A percentile compares a stretch with the other conserved stretches of the same genome.
phyloP scores from a whole-genome alignment of 2,888 invertebrate species.

The Atethmia centrago region DNA sequence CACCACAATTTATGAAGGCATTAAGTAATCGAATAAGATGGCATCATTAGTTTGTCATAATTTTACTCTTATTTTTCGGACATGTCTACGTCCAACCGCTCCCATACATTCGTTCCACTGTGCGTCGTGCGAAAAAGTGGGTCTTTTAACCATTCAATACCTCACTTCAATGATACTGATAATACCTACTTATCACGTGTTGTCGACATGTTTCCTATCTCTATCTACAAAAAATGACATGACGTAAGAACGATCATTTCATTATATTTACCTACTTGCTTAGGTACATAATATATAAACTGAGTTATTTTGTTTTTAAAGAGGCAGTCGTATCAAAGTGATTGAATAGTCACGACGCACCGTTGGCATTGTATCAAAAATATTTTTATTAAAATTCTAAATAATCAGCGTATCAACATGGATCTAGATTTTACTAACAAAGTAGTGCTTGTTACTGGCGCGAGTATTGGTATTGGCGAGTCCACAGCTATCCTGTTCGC shows the following conservation, averaged over 20 bases:
- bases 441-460: too few relatives aligned
- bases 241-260: not conserved
- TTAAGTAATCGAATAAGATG: too few relatives aligned
- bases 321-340: not conserved
- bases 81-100: too few relatives aligned
- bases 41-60: too few relatives aligned
- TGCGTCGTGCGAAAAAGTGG: too few relatives aligned
- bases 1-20: too few relatives aligned
- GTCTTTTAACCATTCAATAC: too few relatives aligned
- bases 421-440: slow-evolving; percentile 62
- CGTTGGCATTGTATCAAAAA: not conserved
- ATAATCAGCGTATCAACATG: slow-evolving; percentile 3
- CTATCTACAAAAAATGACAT: slow-evolving; percentile 3
- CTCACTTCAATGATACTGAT: not conserved
- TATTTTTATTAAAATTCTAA: not conserved
- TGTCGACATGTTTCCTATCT: not conserved
- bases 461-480: too few relatives aligned
- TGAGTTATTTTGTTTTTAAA: not conserved
- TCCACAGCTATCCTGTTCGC: slow-evolving; percentile 70
- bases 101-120: too few relatives aligned
- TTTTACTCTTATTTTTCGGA: too few relatives aligned
- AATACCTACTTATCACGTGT: not conserved
- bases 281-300: not conserved
- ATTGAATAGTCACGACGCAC: not conserved
- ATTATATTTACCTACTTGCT: not conserved